Percentiles rank a stretch among this genome's conserved stretches.
phyloP scores from a whole-genome alignment of 2,113 vertebrate species.

The Colius striatus region DNA sequence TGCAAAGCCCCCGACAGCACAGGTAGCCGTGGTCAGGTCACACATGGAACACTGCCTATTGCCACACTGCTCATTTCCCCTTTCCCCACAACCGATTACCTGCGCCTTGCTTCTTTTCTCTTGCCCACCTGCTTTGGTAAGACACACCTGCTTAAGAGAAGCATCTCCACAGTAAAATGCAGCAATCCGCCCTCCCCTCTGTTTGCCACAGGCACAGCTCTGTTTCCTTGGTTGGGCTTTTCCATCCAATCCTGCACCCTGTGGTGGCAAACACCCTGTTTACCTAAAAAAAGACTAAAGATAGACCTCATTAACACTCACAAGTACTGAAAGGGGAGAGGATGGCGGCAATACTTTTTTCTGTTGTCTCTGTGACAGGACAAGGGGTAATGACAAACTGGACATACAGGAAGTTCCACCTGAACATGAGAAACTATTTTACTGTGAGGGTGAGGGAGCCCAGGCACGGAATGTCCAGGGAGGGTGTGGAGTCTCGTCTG shows the following conservation, averaged over 20 bases:
- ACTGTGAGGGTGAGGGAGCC: no score
- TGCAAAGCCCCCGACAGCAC: background rate
- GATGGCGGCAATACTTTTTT: no score
- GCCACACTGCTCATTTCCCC: background rate
- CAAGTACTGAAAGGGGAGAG: no score
- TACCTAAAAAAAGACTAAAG: no score
- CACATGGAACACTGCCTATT: background rate
- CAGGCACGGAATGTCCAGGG: no score
- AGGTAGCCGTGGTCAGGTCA: background rate
- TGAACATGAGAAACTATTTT: no score
- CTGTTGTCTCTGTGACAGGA: no score
- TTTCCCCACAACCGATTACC: background rate
- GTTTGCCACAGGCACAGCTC: background rate
- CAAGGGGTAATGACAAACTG: no score
- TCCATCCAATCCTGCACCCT: background rate
- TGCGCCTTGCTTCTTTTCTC: accelerated
- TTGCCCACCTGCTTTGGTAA: background rate
- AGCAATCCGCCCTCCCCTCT: accelerated
- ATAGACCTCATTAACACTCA: no score
- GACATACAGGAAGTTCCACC: no score
- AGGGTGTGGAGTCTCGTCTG: no score
- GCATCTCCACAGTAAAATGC: background rate
- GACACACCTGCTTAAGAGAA: background rate
- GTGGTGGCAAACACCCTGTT: background rate
- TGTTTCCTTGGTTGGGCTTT: background rate